A percentile compares a stretch with the other conserved stretches of the same genome.
phyloP scores from a whole-genome alignment of 2,113 vertebrate genomes.

The Ramphastos sulfuratus region DNA sequence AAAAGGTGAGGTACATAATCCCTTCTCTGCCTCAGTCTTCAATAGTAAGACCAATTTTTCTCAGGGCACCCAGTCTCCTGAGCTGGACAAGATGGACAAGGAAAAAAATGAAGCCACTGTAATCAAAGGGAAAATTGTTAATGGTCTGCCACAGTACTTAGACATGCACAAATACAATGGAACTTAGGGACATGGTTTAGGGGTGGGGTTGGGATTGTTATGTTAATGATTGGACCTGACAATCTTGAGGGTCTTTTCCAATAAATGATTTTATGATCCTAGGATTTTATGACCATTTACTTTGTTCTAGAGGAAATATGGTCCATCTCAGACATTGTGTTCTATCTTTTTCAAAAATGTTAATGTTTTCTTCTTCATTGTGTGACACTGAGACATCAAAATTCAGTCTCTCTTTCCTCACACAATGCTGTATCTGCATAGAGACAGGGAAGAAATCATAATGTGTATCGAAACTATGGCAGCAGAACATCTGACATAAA shows the following conservation, averaged over 20 bases:
- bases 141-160: background rate
- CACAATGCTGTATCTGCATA: background rate
- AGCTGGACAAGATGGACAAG: background rate
- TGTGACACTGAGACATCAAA: background rate
- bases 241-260: background rate
- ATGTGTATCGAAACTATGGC: background rate
- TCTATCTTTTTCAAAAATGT: background rate
- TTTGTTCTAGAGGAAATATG: background rate
- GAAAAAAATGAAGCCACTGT: background rate
- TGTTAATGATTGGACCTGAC: background rate
- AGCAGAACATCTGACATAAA: background rate
- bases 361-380: background rate
- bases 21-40: no score
- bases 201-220: background rate
- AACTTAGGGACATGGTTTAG: background rate
- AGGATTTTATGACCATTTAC: background rate
- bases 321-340: background rate
- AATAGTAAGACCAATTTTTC: background rate
- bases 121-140: background rate
- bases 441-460: background rate
- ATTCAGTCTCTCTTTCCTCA: background rate
- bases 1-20: background rate
- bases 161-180: background rate
- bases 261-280: background rate
- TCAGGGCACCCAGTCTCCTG: background rate